phyloP scores from a whole-genome alignment of 2,888 invertebrate genomes.

The Odontomyia ornata region DNA sequence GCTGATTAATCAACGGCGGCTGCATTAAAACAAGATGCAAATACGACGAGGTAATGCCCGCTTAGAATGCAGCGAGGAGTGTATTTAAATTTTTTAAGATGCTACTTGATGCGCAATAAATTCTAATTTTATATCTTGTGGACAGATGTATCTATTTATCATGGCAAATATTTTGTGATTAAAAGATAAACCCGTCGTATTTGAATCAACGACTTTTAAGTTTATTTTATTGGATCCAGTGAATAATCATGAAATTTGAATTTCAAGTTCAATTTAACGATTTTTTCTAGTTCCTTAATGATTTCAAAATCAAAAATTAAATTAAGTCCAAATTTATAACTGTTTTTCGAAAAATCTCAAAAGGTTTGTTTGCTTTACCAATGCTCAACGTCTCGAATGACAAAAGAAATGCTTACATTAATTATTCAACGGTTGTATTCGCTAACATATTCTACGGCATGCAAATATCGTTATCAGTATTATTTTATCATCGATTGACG shows the following conservation, averaged over 20 bases:
- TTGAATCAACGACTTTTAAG: too few species aligned
- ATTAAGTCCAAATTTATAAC: not conserved
- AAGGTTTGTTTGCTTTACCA: too few species aligned
- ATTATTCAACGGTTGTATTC: not conserved
- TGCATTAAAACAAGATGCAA: not conserved
- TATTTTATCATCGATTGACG: not conserved
- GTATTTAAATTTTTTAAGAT: not conserved
- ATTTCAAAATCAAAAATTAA: not conserved
- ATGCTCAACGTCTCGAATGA: not conserved
- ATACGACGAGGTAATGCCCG: constrained; percentile 15
- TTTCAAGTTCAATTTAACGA: not conserved
- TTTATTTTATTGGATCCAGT: not conserved
- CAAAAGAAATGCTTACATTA: constrained; percentile 7
- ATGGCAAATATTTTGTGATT: too few species aligned
- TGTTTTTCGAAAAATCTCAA: not conserved
- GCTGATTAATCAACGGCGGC: too few species aligned
- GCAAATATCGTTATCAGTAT: not conserved
- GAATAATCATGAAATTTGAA: not conserved
- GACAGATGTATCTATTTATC: too few species aligned
- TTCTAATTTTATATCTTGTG: not conserved
- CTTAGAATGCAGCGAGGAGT: not conserved
- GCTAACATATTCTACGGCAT: not conserved
- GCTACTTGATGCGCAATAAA: not conserved
- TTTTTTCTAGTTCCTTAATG: not conserved
- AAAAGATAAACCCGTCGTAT: too few species aligned